Percentiles rank a stretch among this genome's conserved stretches.
Evolutionary conservation across 2,888 invertebrate genomes (phyloP).

Genomic region (Kryphioiulus occultus): DNA sequence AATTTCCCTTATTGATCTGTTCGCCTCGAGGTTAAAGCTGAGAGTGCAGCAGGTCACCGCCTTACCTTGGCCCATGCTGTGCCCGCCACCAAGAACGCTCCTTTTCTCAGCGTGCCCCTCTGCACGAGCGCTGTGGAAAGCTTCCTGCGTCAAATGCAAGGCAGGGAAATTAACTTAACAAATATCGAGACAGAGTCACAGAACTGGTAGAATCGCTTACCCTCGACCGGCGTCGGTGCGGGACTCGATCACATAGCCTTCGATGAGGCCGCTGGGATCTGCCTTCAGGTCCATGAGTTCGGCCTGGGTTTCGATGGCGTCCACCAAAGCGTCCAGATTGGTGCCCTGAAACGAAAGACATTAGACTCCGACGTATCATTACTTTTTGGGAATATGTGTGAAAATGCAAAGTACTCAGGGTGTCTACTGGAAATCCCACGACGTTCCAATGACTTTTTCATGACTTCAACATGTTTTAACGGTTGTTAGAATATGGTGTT

Average conservation of each 20-base stretch:
- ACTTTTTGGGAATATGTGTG: background rate
- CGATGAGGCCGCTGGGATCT: constrained; percentile 82
- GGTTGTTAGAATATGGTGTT: too few species aligned
- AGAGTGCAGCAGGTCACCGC: background rate
- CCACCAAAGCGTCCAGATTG: constrained; percentile 79
- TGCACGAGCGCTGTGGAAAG: constrained; percentile 84
- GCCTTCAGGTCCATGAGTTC: constrained; percentile 87
- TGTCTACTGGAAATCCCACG: too few species aligned
- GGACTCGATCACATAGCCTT: constrained; percentile 91
- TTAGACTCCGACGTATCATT: background rate
- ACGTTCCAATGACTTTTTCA: too few species aligned
- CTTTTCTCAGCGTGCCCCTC: constrained; percentile 82
- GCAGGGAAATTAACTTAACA: constrained; percentile 42
- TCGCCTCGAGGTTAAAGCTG: too few species aligned
- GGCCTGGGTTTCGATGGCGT: constrained; percentile 74
- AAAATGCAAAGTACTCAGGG: background rate
- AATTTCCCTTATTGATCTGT: too few species aligned
- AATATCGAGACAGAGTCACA: constrained; percentile 43
- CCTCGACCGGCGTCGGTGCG: constrained; percentile 74
- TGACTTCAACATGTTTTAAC: too few species aligned
- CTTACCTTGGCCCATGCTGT: constrained; percentile 78
- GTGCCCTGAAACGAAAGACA: constrained; percentile 64
- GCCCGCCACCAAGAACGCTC: constrained; percentile 82
- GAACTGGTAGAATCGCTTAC: constrained; percentile 59
- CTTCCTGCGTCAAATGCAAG: constrained; percentile 70